Conservation (phyloP, 1,140 invertebrate species). For the Carposina sasakii region DNA sequence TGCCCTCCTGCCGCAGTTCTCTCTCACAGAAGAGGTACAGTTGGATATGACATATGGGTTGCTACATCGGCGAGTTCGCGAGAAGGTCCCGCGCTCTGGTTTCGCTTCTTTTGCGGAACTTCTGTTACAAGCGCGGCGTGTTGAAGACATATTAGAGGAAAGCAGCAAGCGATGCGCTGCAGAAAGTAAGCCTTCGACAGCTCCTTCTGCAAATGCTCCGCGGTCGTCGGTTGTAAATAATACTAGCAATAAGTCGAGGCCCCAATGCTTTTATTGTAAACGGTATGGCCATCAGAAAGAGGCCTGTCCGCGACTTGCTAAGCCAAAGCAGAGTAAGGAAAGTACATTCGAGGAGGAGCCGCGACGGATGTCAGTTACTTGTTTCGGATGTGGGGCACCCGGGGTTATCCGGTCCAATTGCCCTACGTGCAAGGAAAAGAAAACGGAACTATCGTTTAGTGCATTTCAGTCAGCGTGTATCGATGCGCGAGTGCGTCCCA, state of each 20-base stretch:
- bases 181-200: too few relatives aligned
- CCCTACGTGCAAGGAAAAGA: conserved; percentile 5
- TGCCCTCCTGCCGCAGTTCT: conserved; percentile 9
- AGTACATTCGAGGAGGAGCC: not conserved
- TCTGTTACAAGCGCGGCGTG: not conserved
- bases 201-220: not conserved
- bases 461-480: conserved; percentile 1
- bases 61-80: conserved; percentile 11
- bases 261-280: not conserved
- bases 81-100: conserved; percentile 6
- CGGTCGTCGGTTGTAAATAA: too few relatives aligned
- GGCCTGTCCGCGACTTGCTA: not conserved
- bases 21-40: conserved; percentile 9
- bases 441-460: not conserved
- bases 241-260: too few relatives aligned
- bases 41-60: conserved; percentile 19
- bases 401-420: not conserved
- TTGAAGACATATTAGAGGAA: conserved; percentile 4
- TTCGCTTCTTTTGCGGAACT: conserved; percentile 11
- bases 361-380: not conserved
- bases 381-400: not conserved
- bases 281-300: not conserved
- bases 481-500: not conserved
- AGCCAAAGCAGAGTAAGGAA: not conserved
- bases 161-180: not conserved